Conservation (phyloP, 2,888 invertebrate genomes). For the Limnephilus marmoratus region DNA sequence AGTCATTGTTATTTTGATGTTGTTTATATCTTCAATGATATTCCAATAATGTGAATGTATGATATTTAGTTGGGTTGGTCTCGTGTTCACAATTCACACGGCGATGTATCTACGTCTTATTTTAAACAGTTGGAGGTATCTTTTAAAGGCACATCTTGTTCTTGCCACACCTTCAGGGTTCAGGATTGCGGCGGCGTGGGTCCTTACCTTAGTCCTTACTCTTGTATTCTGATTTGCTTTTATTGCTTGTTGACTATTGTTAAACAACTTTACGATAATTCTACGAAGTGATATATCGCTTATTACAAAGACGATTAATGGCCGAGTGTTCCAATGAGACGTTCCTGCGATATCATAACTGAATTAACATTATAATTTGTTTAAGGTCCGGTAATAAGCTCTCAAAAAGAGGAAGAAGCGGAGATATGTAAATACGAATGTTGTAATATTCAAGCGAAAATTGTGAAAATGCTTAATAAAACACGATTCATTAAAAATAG, state of each 20-base stretch:
- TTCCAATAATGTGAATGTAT: background rate
- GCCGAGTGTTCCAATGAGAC: background rate
- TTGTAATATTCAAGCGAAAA: no score
- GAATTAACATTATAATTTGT: no score
- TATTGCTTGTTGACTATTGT: background rate
- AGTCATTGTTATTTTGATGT: no score
- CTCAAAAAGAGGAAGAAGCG: no score
- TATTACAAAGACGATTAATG: background rate
- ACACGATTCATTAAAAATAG: no score
- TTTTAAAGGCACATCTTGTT: background rate
- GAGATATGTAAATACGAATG: no score
- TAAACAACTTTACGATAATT: background rate
- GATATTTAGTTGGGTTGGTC: background rate
- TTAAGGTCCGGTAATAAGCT: no score
- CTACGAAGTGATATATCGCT: background rate
- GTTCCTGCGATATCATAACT: background rate
- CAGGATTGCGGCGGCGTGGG: background rate
- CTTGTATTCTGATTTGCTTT: background rate
- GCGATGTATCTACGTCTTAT: background rate
- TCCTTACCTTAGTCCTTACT: background rate
- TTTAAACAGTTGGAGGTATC: background rate
- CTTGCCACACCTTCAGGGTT: background rate
- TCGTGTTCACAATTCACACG: background rate
- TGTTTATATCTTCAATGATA: background rate
- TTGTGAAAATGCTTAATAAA: no score